A percentile compares a stretch with the other conserved stretches of the same genome.
Conservation (phyloP, 2,113 vertebrate species). For the Hystrix brachyura region DNA sequence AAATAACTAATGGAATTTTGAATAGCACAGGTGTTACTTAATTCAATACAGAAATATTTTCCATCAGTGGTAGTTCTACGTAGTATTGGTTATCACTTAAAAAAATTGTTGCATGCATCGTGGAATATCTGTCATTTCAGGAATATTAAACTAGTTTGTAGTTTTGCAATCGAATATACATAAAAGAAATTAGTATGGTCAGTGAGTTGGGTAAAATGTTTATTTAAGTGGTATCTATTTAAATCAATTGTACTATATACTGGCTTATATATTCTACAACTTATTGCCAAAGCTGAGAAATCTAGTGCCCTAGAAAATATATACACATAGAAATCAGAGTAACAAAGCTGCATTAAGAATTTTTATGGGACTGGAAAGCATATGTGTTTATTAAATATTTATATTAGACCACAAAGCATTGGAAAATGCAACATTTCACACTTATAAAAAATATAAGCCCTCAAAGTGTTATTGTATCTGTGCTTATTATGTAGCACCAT, state of each 20-base stretch:
- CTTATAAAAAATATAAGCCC: constrained; percentile 17
- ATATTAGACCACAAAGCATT: neutral
- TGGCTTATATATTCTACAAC: neutral
- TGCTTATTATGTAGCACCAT: neutral
- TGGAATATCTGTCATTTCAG: constrained; percentile 22
- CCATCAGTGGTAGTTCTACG: neutral
- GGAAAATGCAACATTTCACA: constrained; percentile 12
- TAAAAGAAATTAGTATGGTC: neutral
- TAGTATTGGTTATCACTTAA: neutral
- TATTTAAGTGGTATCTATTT: constrained; percentile 3
- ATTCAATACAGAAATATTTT: neutral
- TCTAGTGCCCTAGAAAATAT: neutral
- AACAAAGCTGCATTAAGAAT: neutral
- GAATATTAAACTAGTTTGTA: neutral
- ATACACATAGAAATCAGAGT: neutral
- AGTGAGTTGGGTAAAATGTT: neutral
- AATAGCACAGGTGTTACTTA: constrained; percentile 1
- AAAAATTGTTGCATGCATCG: neutral
- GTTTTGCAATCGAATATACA: neutral
- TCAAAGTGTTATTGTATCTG: neutral
- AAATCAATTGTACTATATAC: neutral
- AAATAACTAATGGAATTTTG: constrained; percentile 14
- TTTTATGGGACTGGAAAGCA: neutral
- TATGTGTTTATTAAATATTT: neutral
- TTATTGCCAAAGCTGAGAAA: neutral